Evolutionary conservation across 35 echinoderm and acorn worm species (phyloP).

Genomic region (Lytechinus variegatus): DNA sequence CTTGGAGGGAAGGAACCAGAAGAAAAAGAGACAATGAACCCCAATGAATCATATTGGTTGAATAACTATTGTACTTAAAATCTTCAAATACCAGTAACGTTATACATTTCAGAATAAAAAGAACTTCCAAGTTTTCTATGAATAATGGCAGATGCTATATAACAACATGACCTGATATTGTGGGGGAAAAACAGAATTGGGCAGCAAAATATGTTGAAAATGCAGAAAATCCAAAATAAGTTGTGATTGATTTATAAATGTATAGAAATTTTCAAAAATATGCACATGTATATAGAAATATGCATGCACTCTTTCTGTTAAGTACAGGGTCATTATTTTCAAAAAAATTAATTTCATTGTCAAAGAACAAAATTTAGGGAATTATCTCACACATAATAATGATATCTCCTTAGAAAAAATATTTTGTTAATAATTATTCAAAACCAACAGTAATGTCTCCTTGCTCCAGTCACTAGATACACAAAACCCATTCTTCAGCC

Average conservation of each 20-base stretch:
- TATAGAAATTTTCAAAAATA: background rate
- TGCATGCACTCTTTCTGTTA: background rate
- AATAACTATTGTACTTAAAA: background rate
- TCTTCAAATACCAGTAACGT: background rate
- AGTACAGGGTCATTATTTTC: background rate
- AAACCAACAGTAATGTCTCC: too few relatives aligned
- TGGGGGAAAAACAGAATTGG: too few relatives aligned
- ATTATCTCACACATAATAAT: background rate
- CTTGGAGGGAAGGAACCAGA: background rate
- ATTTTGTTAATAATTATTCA: background rate
- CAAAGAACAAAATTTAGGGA: background rate
- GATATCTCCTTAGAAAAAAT: background rate
- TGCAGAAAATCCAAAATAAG: too few relatives aligned
- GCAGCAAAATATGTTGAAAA: too few relatives aligned
- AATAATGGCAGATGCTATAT: background rate
- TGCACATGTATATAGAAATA: background rate
- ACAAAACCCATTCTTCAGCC: background rate
- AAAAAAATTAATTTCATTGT: background rate
- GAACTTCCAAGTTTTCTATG: background rate
- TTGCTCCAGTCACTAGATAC: background rate
- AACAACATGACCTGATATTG: too few relatives aligned
- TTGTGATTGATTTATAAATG: too few relatives aligned
- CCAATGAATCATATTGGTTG: background rate
- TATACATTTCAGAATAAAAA: background rate
- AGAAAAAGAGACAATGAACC: background rate